Evolutionary conservation across 2,888 invertebrate genomes (phyloP).

Genomic region (Patella depressa): DNA sequence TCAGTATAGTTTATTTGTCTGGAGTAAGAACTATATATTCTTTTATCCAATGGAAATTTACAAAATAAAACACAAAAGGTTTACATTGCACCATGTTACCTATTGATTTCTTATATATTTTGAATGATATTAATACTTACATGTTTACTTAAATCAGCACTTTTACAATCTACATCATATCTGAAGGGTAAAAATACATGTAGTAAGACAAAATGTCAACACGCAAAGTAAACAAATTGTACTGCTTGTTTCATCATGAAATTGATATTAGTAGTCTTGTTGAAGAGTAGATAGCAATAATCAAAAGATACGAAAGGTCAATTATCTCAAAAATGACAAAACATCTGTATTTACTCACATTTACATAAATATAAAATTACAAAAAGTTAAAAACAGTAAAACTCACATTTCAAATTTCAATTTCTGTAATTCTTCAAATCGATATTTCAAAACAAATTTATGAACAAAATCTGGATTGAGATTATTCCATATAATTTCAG

Average conservation of each 20-base stretch:
- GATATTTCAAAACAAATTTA: conserved; percentile 69
- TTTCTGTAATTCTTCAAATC: conserved; percentile 70
- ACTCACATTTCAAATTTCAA: conserved; percentile 68
- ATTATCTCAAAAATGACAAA: neutral
- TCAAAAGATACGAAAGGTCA: neutral
- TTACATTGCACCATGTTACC: no score
- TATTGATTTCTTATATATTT: no score
- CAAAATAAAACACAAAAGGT: no score
- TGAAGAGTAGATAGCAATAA: neutral
- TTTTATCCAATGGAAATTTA: no score
- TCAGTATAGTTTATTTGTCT: no score
- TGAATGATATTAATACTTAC: conserved; percentile 46
- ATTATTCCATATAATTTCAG: conserved; percentile 75
- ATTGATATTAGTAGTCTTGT: neutral
- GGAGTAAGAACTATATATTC: no score
- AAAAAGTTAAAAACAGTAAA: neutral
- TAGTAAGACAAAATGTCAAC: neutral
- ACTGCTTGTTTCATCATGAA: neutral
- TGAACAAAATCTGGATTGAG: conserved; percentile 76
- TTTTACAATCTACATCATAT: conserved; percentile 66
- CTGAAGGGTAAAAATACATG: conserved; percentile 41
- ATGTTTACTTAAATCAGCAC: conserved; percentile 63
- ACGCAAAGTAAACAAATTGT: neutral
- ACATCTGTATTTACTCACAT: neutral
- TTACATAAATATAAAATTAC: neutral